Conservation (phyloP, 2,113 vertebrate species). For the Chrysemys picta region DNA sequence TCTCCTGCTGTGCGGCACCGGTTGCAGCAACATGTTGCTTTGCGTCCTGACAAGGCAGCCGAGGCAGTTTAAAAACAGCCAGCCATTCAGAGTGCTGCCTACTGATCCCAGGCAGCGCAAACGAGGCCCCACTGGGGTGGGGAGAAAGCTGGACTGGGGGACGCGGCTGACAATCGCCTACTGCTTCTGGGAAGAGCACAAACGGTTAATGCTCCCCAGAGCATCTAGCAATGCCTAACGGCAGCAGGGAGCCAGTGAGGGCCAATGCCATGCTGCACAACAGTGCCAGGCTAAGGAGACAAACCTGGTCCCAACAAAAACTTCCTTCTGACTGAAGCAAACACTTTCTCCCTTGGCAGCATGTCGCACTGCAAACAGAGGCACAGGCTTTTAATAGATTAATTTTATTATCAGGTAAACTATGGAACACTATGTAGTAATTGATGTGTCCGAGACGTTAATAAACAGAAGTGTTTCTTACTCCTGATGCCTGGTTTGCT, state of each 20-base stretch:
- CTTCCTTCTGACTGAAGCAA: fast-evolving
- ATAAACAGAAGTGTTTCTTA: neutral
- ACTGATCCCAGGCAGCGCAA: fast-evolving
- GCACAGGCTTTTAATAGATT: neutral
- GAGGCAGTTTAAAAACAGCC: fast-evolving
- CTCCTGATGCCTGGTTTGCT: neutral
- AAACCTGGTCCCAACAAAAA: fast-evolving
- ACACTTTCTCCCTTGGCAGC: neutral
- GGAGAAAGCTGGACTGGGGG: neutral
- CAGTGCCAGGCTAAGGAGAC: fast-evolving
- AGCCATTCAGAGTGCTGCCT: neutral
- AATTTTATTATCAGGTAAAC: fast-evolving
- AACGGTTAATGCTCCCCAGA: fast-evolving
- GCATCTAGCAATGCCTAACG: fast-evolving
- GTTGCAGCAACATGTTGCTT: neutral
- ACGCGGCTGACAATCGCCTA: neutral
- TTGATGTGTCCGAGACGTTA: neutral
- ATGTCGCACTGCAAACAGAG: neutral
- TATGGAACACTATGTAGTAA: fast-evolving
- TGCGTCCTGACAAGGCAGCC: fast-evolving
- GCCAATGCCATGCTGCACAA: neutral
- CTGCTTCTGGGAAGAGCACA: neutral
- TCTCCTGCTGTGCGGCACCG: neutral
- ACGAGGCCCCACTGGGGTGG: fast-evolving
- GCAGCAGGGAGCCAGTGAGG: neutral